Evolutionary conservation across 2,113 vertebrate species (phyloP).

Genomic region (Pituophis catenifer): DNA sequence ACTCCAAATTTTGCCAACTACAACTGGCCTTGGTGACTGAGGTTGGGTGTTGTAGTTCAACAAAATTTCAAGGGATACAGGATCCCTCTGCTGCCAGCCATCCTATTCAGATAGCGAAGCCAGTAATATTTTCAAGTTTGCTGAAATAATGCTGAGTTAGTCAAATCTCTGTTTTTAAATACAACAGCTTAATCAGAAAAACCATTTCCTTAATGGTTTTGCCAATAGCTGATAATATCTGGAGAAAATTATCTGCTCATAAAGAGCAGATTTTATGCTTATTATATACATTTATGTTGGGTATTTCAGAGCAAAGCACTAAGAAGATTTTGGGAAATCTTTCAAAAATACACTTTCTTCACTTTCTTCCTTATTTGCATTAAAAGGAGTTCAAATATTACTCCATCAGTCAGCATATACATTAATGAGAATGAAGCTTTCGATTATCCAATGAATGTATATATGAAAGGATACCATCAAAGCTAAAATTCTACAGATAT

Average conservation of each 20-base stretch:
- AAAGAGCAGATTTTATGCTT: conserved; percentile 54
- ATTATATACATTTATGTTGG: conserved; percentile 44
- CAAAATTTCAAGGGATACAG: background rate
- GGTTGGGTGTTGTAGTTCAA: background rate
- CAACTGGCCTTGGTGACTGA: background rate
- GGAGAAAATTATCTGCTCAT: conserved; percentile 48
- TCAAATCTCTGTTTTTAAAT: conserved; percentile 31
- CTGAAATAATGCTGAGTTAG: conserved; percentile 23
- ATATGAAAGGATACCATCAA: conserved; percentile 59
- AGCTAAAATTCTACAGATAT: conserved; percentile 70
- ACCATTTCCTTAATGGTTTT: background rate
- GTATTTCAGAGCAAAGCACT: conserved; percentile 50
- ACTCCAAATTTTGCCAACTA: background rate
- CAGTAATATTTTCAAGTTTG: conserved; percentile 24
- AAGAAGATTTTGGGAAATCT: conserved; percentile 40
- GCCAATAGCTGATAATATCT: background rate
- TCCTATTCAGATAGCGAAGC: conserved; percentile 40
- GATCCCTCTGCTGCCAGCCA: background rate
- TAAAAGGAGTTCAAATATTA: conserved; percentile 57
- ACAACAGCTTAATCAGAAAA: conserved; percentile 42
- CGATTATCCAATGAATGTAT: conserved; percentile 61
- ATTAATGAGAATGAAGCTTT: conserved; percentile 65
- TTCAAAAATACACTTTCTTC: conserved; percentile 42
- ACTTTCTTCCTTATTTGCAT: conserved; percentile 48
- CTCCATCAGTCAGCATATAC: conserved; percentile 65